Evolutionary conservation across 2,888 invertebrate genomes (phyloP).

Genomic region (Dioctria linearis): DNA sequence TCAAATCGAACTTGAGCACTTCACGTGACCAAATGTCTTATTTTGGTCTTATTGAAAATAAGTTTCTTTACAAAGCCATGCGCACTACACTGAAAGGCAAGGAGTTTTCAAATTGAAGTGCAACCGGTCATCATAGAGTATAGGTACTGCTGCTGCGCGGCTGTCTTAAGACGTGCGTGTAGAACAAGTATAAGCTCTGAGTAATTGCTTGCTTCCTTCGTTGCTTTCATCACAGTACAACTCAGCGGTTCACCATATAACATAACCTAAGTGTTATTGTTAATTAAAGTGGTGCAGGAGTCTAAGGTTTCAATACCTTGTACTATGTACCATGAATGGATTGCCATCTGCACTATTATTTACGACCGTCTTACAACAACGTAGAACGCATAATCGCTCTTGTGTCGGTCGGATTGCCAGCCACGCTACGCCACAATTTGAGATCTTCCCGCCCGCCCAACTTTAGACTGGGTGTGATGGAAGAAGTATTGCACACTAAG

Average conservation of each 20-base stretch:
- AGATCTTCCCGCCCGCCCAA: not conserved
- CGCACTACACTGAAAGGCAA: conserved; percentile 7
- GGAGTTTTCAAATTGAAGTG: not conserved
- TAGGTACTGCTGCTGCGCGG: not conserved
- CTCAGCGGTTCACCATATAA: too few species aligned
- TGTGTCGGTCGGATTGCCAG: not conserved
- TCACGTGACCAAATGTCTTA: conserved; percentile 47
- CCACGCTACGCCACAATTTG: not conserved
- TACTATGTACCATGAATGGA: not conserved
- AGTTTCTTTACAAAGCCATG: conserved; percentile 21
- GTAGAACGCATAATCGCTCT: conserved; percentile 26
- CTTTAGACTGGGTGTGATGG: not conserved
- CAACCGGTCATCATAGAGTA: conserved; percentile 21
- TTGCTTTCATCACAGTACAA: conserved; percentile 4
- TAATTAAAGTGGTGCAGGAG: conserved; percentile 40
- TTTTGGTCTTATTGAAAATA: conserved; percentile 38
- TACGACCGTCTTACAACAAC: not conserved
- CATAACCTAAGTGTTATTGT: conserved; percentile 32
- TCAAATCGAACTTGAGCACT: conserved; percentile 1
- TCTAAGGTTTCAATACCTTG: conserved; percentile 24
- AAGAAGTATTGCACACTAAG: not conserved
- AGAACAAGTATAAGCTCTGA: conserved; percentile 14
- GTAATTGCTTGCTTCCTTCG: conserved; percentile 47
- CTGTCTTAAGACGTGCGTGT: conserved; percentile 13
- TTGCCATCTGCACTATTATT: conserved; percentile 2